phyloP scores from a whole-genome alignment of 2,888 invertebrate species.

The Chouioia cunea region DNA sequence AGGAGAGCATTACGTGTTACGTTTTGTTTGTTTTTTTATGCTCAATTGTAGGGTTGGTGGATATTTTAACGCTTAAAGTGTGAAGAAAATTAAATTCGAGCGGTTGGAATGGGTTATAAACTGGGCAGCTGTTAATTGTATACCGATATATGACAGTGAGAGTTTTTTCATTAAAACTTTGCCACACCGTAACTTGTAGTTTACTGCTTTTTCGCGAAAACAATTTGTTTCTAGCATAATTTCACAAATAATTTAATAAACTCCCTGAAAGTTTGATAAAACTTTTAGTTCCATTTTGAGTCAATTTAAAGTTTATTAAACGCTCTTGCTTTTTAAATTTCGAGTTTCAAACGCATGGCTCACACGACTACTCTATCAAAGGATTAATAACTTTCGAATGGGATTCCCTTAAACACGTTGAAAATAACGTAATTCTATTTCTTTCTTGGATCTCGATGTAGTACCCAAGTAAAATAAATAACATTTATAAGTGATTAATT shows the following conservation, averaged over 20 bases:
- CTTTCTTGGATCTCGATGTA: too few relatives aligned
- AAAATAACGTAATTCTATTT: too few relatives aligned
- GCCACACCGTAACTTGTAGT: conserved; percentile 6
- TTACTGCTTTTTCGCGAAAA: conserved; percentile 6
- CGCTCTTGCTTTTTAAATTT: too few relatives aligned
- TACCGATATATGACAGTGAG: conserved; percentile 33
- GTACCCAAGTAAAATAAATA: too few relatives aligned
- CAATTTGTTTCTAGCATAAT: conserved; percentile 22
- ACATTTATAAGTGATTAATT: too few relatives aligned
- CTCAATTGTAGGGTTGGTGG: not conserved
- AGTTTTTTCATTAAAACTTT: conserved; percentile 44
- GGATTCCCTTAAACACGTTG: too few relatives aligned
- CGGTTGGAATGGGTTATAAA: conserved; percentile 27
- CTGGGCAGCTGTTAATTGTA: conserved; percentile 39
- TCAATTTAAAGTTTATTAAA: too few relatives aligned
- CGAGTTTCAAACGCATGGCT: too few relatives aligned
- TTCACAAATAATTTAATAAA: conserved; percentile 28
- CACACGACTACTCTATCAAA: too few relatives aligned
- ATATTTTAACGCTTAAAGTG: conserved; percentile 3
- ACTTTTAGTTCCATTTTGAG: too few relatives aligned
- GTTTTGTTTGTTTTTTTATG: not conserved
- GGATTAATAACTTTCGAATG: too few relatives aligned
- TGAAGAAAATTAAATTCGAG: conserved; percentile 27
- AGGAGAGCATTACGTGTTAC: not conserved
- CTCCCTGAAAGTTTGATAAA: too few relatives aligned